Conservation (phyloP, 2,888 invertebrate species). For the Chalcis sispes region DNA sequence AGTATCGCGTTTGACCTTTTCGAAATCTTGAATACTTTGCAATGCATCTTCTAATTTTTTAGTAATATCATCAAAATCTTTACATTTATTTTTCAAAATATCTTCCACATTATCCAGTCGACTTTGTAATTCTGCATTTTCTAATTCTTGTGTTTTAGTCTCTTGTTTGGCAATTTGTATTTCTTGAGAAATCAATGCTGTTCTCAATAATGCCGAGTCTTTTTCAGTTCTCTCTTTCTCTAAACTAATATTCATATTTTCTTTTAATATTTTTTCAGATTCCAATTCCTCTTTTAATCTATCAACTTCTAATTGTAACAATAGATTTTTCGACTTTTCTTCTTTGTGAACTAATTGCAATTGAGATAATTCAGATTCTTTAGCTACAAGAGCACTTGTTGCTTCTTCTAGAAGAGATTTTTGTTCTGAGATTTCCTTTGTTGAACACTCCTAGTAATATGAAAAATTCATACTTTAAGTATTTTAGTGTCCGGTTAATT, state of each 20-base stretch:
- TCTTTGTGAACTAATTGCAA: conserved; percentile 65
- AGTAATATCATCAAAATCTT: conserved; percentile 69
- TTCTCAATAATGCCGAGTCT: conserved; percentile 85
- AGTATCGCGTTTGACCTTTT: conserved; percentile 76
- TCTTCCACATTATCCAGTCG: conserved; percentile 79
- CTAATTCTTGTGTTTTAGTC: conserved; percentile 82
- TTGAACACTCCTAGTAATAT: conserved; percentile 67
- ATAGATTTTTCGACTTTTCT: conserved; percentile 68
- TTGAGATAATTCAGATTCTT: conserved; percentile 65
- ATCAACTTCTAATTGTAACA: conserved; percentile 68
- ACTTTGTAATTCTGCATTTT: conserved; percentile 80
- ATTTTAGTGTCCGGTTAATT: not conserved
- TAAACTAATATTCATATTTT: conserved; percentile 65
- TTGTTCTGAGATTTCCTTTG: conserved; percentile 66
- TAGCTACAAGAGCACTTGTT: conserved; percentile 60
- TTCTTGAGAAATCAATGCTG: conserved; percentile 89
- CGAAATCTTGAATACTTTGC: conserved; percentile 75
- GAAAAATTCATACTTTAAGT: conserved; percentile 12
- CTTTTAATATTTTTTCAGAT: conserved; percentile 65
- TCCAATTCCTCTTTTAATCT: conserved; percentile 69
- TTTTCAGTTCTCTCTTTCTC: conserved; percentile 84
- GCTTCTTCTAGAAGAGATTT: conserved; percentile 67
- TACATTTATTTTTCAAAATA: conserved; percentile 78
- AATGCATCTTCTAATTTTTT: conserved; percentile 72
- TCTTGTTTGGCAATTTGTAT: conserved; percentile 87